Conservation (phyloP, 2,797 vertebrate genomes). For the Calcarius lapponicus region DNA sequence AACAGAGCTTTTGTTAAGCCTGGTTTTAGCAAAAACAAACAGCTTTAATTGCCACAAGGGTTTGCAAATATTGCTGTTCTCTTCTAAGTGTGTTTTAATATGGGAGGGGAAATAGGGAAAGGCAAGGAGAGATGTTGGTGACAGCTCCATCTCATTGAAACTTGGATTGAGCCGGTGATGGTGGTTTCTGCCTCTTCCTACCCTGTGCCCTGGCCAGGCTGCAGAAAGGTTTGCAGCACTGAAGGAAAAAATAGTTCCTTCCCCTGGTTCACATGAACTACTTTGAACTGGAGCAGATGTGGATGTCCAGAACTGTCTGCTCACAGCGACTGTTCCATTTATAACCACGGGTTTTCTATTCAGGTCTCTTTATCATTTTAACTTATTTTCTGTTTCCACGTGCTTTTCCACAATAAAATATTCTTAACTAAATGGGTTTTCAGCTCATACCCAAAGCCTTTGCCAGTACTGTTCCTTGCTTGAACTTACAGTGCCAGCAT, state of each 20-base stretch:
- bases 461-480: background rate
- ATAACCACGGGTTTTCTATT: conserved; percentile 50
- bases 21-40: background rate
- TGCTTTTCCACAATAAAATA: conserved; percentile 64
- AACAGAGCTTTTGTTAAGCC: background rate
- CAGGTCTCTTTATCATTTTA: conserved; percentile 52
- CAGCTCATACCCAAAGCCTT: background rate
- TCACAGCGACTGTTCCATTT: conserved; percentile 63
- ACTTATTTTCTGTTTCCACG: conserved; percentile 53
- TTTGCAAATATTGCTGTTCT: background rate
- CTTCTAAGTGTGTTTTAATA: background rate
- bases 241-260: conserved; percentile 52
- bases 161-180: background rate
- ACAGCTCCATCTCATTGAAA: background rate
- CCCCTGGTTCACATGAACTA: conserved; percentile 70
- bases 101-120: rapidly evolving
- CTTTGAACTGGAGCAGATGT: conserved; percentile 72
- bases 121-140: background rate
- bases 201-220: background rate
- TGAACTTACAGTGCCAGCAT: background rate
- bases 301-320: conserved; percentile 65
- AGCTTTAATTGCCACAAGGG: background rate
- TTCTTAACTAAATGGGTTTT: conserved; percentile 9
- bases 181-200: background rate
- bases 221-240: background rate